A percentile compares a stretch with the other conserved stretches of the same genome.
These are phyloP conservation scores for Pyralis farinalis DNA, from an alignment of 2,888 invertebrate species.

Conservation along the genomic window DNA sequence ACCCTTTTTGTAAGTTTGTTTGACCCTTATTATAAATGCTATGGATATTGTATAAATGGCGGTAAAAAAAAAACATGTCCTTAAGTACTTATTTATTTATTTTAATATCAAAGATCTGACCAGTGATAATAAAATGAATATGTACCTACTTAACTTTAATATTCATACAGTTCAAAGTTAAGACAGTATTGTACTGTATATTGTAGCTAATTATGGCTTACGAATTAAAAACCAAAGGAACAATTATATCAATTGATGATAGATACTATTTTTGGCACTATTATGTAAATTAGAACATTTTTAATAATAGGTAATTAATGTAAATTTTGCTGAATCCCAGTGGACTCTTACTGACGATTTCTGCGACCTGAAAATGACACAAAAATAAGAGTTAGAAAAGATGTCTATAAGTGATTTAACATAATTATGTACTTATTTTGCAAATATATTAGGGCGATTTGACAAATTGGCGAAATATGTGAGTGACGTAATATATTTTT, in stretches of 20 bases:
- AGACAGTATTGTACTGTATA: slow-evolving; percentile 47
- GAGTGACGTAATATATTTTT: too few species aligned
- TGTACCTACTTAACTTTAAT: slow-evolving; percentile 40
- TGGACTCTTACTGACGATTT: slow-evolving; percentile 61
- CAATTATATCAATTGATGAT: slow-evolving; percentile 31
- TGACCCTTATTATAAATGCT: too few species aligned
- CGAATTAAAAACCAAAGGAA: slow-evolving; percentile 32
- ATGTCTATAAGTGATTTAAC: too few species aligned
- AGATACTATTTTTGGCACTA: slow-evolving; percentile 68
- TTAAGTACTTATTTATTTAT: slow-evolving; percentile 63
- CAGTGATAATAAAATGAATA: slow-evolving; percentile 55
- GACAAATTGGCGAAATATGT: too few species aligned
- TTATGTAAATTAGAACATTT: slow-evolving; percentile 50
- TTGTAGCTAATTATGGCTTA: slow-evolving; percentile 41
- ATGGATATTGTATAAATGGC: too few species aligned
- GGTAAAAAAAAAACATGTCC: too few species aligned
- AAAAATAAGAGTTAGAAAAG: too few species aligned
- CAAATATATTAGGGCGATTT: too few species aligned
- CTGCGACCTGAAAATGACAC: slow-evolving; percentile 59
- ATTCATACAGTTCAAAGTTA: slow-evolving; percentile 41
- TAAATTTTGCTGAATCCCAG: slow-evolving; percentile 38
- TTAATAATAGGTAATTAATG: slow-evolving; percentile 39
- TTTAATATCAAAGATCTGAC: slow-evolving; percentile 61
- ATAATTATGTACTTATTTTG: too few species aligned
- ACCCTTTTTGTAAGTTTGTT: too few species aligned